These are phyloP conservation scores for Entosphenus tridentatus DNA, from an alignment of 2,113 vertebrate species.

Conservation along the genomic window DNA sequence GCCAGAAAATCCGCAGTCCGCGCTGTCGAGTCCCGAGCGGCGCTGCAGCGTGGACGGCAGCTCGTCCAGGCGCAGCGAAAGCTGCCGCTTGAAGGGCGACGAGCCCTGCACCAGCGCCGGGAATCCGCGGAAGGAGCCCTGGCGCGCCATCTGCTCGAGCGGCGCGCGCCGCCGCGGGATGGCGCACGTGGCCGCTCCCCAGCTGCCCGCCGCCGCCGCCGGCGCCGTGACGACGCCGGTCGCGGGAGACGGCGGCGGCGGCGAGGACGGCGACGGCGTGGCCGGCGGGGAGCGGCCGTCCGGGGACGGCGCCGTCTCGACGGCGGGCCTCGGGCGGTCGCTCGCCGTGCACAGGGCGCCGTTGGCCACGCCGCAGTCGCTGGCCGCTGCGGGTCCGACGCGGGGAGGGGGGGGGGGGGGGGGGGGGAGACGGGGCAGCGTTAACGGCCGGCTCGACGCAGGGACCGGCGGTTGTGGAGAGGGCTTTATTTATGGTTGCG, in stretches of 20 bases:
- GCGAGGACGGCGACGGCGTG: conserved; percentile 16
- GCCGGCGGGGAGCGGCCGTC: too few species aligned
- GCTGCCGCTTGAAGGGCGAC: conserved; percentile 67
- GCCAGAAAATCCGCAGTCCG: neutral
- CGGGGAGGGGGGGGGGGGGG: too few species aligned
- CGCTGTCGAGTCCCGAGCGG: neutral
- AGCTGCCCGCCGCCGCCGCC: too few species aligned
- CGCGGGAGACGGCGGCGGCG: conserved; percentile 33
- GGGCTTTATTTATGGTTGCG: too few species aligned
- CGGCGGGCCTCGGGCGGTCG: too few species aligned
- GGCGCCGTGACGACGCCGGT: conserved; percentile 16
- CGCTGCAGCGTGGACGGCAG: conserved; percentile 64
- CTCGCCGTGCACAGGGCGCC: too few species aligned
- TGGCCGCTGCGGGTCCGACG: too few species aligned
- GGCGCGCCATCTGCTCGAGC: conserved; percentile 63
- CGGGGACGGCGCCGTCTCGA: too few species aligned
- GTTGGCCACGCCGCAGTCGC: too few species aligned
- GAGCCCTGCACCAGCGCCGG: conserved; percentile 66
- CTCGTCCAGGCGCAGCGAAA: conserved; percentile 62
- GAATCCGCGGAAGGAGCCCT: conserved; percentile 68
- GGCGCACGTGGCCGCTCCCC: conserved; percentile 27
- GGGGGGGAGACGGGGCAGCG: too few species aligned
- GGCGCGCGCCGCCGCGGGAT: conserved; percentile 67
- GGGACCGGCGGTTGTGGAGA: too few species aligned
- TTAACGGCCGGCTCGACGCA: too few species aligned